Base-by-base conservation (phyloP, 2,888 invertebrate genomes). In the Pseudolycoriella hygida region DNA sequence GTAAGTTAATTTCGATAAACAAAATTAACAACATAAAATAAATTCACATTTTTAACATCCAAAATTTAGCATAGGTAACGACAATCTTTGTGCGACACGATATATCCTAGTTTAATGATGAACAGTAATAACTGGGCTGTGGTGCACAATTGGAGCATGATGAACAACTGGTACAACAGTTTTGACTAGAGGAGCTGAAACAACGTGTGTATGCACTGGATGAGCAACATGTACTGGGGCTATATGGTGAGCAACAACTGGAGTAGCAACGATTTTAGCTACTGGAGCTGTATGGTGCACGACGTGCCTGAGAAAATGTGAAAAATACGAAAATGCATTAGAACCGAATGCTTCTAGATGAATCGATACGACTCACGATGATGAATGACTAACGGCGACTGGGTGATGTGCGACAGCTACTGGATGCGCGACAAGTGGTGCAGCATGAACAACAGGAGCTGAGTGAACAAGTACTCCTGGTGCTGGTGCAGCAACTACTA, bases 401-500 rank as follows among this genome's bases (percentile, higher is more conserved):
- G 50, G 43, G 19, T 46, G 43, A 34, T 34, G 34, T 3, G 34
- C 34, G 3, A 34, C 34, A 47, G 57, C 59, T 8, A 25, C 25
- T 25, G 25, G 25, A 8, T 25, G 25, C 38, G 54, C 53, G 15
- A 57, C 42, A 42, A 65, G 65, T 1, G 61, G 57, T 25, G 25
- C 25, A 46, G 55, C 51, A 40, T 55, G 53, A n/a, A 54, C 50
- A 2, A 55, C 53, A 8, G 54, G 56, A 14, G 56, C 60, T 14
- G 34, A 12, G 11, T 14, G n/a, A 34, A 34, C 34, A 34, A 34
- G 70, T 63, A 48, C 71, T 59, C 40, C 68, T 63, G 59, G 72
- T 67, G 56, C 71, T 64, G 56, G 73, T 64, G 51, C 69, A 60
- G 51, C 72, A 56, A 12, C 67, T 62, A 41, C 71, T 62, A 57